These are phyloP conservation scores for Drosophila biarmipes DNA, from an alignment of 1,140 invertebrate species.

Conservation along the genomic window DNA sequence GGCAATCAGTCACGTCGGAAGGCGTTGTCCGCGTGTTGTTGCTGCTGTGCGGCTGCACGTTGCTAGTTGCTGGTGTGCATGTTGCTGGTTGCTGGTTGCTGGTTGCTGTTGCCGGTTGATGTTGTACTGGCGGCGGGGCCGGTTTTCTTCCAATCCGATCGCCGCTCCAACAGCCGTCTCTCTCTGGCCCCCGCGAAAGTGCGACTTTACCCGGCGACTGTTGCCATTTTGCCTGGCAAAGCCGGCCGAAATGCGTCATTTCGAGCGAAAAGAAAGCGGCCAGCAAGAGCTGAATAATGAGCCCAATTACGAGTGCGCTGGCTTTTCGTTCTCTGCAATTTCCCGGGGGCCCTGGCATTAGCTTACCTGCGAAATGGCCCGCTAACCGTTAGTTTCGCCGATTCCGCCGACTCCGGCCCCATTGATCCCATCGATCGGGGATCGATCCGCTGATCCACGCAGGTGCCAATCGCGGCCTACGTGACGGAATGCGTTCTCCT, in stretches of 20 bases:
- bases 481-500: constrained; percentile 30
- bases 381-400: constrained; percentile 51
- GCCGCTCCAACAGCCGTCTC: constrained; percentile 31
- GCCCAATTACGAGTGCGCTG: constrained; percentile 54
- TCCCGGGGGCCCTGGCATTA: constrained; percentile 35
- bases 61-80: constrained; percentile 8
- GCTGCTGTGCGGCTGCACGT: constrained; percentile 18
- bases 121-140: constrained; percentile 33
- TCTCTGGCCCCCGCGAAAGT: constrained; percentile 7
- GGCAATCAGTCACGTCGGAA: constrained; percentile 78
- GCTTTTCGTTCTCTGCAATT: constrained; percentile 46
- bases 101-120: constrained; percentile 19
- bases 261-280: constrained; percentile 39
- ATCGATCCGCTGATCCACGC: constrained; percentile 11
- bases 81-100: constrained; percentile 13
- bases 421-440: neutral
- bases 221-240: constrained; percentile 62
- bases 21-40: constrained; percentile 66
- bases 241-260: constrained; percentile 61
- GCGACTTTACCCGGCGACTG: constrained; percentile 30
- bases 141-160: constrained; percentile 63
- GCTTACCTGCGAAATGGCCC: constrained; percentile 35
- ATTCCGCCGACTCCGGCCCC: neutral
- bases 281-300: constrained; percentile 50
- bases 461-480: constrained; percentile 51